Evolutionary conservation across 1,140 invertebrate species (phyloP), one percentile per base, ranked within the genome.

Genomic region (Drosophila baimaii): DNA sequence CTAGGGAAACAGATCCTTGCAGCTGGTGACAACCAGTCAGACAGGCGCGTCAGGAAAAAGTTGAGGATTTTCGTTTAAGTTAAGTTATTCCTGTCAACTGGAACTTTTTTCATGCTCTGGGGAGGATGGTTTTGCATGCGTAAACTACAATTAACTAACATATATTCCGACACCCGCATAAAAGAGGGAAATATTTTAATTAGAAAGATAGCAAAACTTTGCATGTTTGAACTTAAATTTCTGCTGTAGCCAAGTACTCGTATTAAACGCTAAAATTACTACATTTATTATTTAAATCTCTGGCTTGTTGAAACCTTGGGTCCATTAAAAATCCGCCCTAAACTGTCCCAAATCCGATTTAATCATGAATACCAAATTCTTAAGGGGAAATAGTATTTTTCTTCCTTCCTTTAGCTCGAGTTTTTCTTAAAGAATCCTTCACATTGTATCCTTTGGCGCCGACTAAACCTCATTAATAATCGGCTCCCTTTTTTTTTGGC

Each of bases 401-500:
- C n/a, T 21, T 29, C n/a, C 57, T 19, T 25, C n/a, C 37, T 29
- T 12, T 7, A 10, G 29, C 9, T 31, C 1, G 2, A 15, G 31
- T 61, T 73, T 61, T 56, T 29, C 33, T 33, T 31, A 15, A 49
- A 39, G 43, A 58, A 57, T 37, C 27, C 33, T 29, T 56, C 43
- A 71, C 68, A 58, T 39, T 31, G 27, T 46, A 56, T 57, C 51
- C 65, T 37, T 71, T 39, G 52, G 57, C 31, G 46, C 27, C 54
- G 27, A 9, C 39, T 13, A 37, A 66, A 17, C 29, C 43, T 27
- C 55, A 43, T 61, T 73, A 31, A 64, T 49, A 57, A 39, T 57
- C 56, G 41, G 35, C 52, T 43, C 61, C 69, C 61, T 69, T 68
- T 61, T 68, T 61, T 54, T 77, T 77, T 39, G 61, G 63, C 33